Conservation (phyloP, 2,113 vertebrate genomes). For the Equus przewalskii region DNA sequence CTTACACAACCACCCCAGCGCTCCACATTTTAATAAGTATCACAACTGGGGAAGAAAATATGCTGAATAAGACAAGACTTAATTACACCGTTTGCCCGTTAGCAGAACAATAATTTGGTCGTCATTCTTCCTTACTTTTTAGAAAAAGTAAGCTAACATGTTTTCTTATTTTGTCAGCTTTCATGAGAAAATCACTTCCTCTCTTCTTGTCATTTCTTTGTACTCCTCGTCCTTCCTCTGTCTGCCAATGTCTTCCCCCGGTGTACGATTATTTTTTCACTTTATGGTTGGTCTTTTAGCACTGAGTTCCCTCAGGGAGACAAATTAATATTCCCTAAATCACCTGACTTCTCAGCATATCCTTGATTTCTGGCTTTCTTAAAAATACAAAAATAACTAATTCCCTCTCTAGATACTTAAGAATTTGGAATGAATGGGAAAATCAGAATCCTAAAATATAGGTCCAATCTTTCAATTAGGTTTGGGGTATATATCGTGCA, state of each 20-base stretch:
- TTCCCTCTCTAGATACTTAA: neutral
- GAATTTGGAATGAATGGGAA: neutral
- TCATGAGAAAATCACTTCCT: neutral
- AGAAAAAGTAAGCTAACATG: neutral
- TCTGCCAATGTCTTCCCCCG: neutral
- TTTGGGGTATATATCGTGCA: neutral
- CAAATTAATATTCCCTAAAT: neutral
- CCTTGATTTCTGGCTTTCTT: conserved; percentile 1
- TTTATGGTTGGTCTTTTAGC: neutral
- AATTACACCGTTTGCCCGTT: neutral
- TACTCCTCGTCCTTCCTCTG: neutral
- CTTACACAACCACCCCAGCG: neutral
- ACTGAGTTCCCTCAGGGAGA: neutral
- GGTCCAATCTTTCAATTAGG: neutral
- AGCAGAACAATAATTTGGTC: neutral
- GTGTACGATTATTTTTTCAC: neutral
- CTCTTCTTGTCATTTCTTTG: neutral
- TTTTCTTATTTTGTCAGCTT: neutral
- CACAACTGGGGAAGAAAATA: neutral
- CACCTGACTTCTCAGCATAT: neutral
- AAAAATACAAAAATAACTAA: neutral
- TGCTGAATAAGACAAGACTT: neutral
- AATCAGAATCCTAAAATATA: neutral
- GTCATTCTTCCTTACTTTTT: neutral
- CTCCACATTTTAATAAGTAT: fast-evolving